Evolutionary conservation across 2,797 vertebrate genomes (phyloP).

Genomic region (Sarcoramphus papa): DNA sequence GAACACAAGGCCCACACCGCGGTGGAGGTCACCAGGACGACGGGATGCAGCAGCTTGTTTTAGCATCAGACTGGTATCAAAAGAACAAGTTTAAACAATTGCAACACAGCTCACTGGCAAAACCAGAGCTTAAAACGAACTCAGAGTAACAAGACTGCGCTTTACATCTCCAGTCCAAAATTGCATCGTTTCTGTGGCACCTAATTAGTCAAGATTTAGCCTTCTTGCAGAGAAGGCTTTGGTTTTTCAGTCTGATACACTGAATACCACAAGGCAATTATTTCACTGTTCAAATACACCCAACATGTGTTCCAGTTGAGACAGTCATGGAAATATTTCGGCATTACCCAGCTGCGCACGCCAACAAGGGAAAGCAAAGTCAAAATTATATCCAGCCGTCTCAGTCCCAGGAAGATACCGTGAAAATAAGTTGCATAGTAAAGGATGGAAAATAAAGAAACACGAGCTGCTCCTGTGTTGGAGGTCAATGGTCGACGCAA

Average conservation of each 20-base stretch:
- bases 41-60: constrained; percentile 19
- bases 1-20: constrained; percentile 28
- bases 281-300: not conserved
- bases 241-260: not conserved
- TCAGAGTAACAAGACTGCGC: not conserved
- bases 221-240: not conserved
- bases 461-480: not conserved
- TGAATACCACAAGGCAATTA: not conserved
- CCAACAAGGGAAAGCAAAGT: constrained; percentile 39
- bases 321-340: not conserved
- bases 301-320: not conserved
- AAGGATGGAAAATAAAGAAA: not conserved
- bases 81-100: not conserved
- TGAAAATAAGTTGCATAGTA: not conserved
- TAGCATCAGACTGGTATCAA: constrained; percentile 27
- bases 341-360: not conserved
- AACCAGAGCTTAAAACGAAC: not conserved
- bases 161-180: not conserved
- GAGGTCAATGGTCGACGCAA: fast-evolving
- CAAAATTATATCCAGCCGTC: not conserved
- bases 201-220: not conserved
- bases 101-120: constrained; percentile 26
- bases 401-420: not conserved
- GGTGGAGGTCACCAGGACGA: constrained; percentile 30
- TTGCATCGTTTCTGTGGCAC: not conserved